Base-by-base conservation (phyloP, 1,140 invertebrate species). In the Globodera rostochiensis region DNA sequence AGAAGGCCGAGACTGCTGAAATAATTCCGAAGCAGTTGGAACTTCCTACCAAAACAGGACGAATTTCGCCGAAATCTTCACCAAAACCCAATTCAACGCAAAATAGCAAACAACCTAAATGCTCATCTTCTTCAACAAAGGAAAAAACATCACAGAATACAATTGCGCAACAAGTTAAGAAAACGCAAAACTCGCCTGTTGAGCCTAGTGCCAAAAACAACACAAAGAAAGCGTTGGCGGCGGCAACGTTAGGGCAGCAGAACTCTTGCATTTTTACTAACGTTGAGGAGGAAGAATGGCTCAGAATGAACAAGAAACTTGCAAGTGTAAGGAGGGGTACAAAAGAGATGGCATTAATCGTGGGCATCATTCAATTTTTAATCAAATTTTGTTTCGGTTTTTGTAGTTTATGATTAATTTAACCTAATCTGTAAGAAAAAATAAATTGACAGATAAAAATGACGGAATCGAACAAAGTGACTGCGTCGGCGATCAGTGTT, bases 261-360 rank as follows among this genome's bases (percentile, higher is more conserved):
- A 36, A 3, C 36, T 36, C 36, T 36, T 36, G 36, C 36, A 70
- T 36, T 19, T 36, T 11, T 67, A 7, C 77, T 4, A 74, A 49
- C 15, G 77, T 71, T 13, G 75, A 80, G 36, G 84, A 84, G 66
- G 67, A 57, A 25, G 83, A 84, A 73, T 84, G 83, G 83, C 69
- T 78, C 4, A 53, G 25, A 46, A 83, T 78, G 21, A 79, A 79
- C 60, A 84, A 86, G 47, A 81, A 83, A 19, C 60, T 57, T 21
- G 74, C 84, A 3, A 69, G 47, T 53, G 84, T 84, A 83, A 57
- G 80, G 19, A 64, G 11, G 19, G 11, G 6, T 82, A 9, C 74
- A 60, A 75, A n/a, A 76, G 45, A 15, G 50, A 13, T 25, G 25
- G 25, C 25, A 25, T 25, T 36, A 36, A 36, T 36, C 36, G 36